phyloP scores from a whole-genome alignment of 2,113 vertebrate genomes.

The Alligator mississippiensis region DNA sequence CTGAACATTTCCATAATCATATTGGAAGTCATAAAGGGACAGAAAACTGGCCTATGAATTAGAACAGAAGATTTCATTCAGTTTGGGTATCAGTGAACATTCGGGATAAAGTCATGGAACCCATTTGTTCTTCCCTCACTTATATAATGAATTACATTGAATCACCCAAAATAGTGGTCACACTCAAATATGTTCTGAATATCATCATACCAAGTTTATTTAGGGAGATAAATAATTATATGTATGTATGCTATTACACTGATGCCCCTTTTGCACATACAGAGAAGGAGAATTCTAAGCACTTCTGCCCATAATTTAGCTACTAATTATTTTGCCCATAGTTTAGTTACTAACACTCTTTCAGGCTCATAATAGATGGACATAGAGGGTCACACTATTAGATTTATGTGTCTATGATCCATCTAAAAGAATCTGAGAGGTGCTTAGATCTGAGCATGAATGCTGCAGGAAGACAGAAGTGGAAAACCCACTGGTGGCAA shows the following conservation, averaged over 20 bases:
- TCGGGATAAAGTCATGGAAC: background rate
- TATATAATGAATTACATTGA: background rate
- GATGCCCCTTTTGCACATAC: no score
- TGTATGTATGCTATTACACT: no score
- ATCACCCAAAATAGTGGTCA: no score
- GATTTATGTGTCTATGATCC: no score
- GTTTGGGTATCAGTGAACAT: background rate
- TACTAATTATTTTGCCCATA: no score
- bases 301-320: no score
- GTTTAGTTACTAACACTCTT: no score
- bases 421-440: no score
- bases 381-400: no score
- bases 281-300: no score
- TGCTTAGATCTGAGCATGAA: background rate
- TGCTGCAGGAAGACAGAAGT: background rate
- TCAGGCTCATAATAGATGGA: no score
- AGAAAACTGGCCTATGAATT: background rate
- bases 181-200: background rate
- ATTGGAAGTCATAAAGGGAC: background rate
- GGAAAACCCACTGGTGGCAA: background rate
- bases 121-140: background rate
- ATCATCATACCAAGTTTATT: background rate
- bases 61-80: background rate
- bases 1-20: background rate
- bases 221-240: no score